Conservation (phyloP, 2,888 invertebrate species). For the Phragmatobia fuliginosa region DNA sequence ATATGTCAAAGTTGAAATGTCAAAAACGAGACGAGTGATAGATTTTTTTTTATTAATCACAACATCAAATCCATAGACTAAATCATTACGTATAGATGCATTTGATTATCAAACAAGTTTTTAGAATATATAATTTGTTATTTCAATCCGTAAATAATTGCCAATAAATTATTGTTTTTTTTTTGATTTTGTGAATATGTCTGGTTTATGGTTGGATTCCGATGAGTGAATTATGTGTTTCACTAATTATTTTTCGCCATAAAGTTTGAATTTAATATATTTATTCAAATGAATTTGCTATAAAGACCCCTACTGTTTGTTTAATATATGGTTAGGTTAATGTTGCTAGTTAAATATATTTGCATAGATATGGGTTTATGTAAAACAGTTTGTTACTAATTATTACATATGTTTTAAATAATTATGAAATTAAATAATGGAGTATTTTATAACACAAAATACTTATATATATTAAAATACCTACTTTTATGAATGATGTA, state of each 20-base stretch:
- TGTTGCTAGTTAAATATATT: background rate
- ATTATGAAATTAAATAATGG: background rate
- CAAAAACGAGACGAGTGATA: constrained; percentile 70
- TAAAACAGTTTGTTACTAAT: background rate
- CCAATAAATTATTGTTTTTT: constrained; percentile 37
- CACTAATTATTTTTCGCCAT: background rate
- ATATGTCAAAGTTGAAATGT: constrained; percentile 70
- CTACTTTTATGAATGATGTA: no score
- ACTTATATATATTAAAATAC: no score
- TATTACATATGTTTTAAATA: background rate
- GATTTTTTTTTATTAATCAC: constrained; percentile 19
- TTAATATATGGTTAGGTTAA: background rate
- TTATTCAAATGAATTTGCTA: background rate
- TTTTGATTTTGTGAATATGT: constrained; percentile 17
- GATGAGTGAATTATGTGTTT: constrained; percentile 19
- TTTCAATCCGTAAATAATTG: constrained; percentile 37
- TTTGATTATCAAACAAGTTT: constrained; percentile 35
- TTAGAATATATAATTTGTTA: constrained; percentile 25
- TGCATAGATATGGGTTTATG: background rate
- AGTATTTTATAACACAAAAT: background rate
- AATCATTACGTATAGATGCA: constrained; percentile 32
- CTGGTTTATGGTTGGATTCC: constrained; percentile 14
- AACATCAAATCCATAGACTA: background rate
- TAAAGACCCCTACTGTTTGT: background rate
- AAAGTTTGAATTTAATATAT: background rate